Conservation (phyloP, 2,113 vertebrate species). For the Panurus biarmicus region DNA sequence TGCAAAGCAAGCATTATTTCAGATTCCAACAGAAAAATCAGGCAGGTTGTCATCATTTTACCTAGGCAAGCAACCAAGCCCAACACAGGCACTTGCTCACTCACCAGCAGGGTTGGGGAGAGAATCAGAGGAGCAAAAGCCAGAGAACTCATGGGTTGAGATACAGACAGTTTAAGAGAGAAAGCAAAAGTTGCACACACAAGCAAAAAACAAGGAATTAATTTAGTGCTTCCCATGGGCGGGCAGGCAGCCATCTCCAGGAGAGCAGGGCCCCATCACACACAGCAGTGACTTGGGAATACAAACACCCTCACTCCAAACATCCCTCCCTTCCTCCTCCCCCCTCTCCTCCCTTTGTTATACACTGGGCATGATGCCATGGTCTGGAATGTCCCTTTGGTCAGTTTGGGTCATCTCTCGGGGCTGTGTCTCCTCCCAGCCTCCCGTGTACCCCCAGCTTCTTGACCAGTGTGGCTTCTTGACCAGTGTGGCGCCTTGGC, state of each 20-base stretch:
- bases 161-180: not conserved
- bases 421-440: not conserved
- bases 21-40: not conserved
- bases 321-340: not conserved
- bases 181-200: not conserved
- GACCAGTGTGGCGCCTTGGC: fast-evolving
- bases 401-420: not conserved
- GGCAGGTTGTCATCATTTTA: not conserved
- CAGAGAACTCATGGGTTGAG: not conserved
- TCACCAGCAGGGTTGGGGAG: fast-evolving
- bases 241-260: not conserved
- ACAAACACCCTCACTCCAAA: not conserved
- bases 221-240: not conserved
- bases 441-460: fast-evolving
- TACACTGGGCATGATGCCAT: not conserved
- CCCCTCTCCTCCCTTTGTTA: not conserved
- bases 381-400: not conserved
- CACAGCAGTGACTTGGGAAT: not conserved
- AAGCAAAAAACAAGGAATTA: not conserved
- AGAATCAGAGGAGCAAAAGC: not conserved
- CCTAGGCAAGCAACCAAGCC: not conserved
- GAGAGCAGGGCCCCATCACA: not conserved
- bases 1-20: not conserved
- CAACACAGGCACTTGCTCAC: not conserved
- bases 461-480: fast-evolving